Conservation (phyloP, 2,113 vertebrate species). For the Rutilus rutilus region DNA sequence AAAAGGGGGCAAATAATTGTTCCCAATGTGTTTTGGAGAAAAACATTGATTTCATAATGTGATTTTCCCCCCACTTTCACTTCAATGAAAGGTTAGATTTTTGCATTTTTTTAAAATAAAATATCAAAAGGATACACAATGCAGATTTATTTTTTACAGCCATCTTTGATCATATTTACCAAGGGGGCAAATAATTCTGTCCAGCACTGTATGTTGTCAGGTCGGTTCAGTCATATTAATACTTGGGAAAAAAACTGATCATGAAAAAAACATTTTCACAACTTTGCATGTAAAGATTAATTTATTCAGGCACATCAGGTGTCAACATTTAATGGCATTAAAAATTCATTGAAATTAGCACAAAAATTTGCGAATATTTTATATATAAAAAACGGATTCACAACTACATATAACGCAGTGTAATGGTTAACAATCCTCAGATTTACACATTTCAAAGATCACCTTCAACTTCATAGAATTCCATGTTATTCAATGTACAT, state of each 20-base stretch:
- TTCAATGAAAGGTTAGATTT: no score
- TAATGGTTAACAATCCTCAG: constrained; percentile 69
- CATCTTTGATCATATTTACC: no score
- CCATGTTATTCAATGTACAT: neutral
- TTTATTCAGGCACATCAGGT: constrained; percentile 23
- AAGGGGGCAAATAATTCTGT: no score
- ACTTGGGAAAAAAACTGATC: neutral
- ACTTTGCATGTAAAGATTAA: neutral
- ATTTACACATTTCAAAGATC: constrained; percentile 68
- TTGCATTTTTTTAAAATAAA: no score
- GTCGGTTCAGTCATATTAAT: neutral
- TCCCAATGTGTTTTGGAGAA: no score
- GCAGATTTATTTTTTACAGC: no score
- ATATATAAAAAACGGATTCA: constrained; percentile 40
- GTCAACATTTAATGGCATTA: neutral
- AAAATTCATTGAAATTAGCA: constrained; percentile 44
- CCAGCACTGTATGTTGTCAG: neutral
- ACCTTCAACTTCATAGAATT: constrained; percentile 1
- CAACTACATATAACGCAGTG: constrained; percentile 81
- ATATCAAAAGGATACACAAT: no score
- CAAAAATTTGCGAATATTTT: constrained; percentile 27
- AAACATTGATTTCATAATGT: no score
- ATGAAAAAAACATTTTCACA: neutral
- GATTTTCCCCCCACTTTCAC: no score
- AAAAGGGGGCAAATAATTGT: no score